A percentile compares a stretch with the other conserved stretches of the same genome.
These are phyloP conservation scores for Mungos mungo DNA, from an alignment of 2,113 vertebrate genomes.

Conservation along the genomic window DNA sequence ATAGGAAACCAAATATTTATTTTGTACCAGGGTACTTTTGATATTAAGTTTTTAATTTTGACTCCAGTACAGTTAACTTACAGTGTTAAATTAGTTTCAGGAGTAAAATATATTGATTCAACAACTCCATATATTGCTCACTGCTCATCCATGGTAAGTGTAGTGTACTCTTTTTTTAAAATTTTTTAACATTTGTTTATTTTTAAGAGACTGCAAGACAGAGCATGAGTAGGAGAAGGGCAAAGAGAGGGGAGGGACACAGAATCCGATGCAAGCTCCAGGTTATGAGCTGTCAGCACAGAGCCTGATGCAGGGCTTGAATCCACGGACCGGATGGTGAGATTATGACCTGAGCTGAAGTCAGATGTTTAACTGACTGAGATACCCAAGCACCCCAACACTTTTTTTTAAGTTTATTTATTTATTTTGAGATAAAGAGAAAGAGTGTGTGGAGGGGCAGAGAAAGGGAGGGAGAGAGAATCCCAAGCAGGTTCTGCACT, in stretches of 20 bases:
- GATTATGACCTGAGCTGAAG: neutral
- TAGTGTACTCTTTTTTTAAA: neutral
- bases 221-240: too few relatives aligned
- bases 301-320: neutral
- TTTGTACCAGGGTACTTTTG: neutral
- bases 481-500: too few relatives aligned
- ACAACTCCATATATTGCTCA: neutral
- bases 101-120: neutral
- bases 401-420: too few relatives aligned
- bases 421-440: too few relatives aligned
- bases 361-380: too few relatives aligned
- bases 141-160: neutral
- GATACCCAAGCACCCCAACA: too few relatives aligned
- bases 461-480: too few relatives aligned
- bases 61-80: neutral
- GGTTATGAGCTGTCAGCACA: too few relatives aligned
- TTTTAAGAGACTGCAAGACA: neutral
- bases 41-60: neutral
- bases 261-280: too few relatives aligned
- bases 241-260: too few relatives aligned
- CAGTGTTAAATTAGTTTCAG: neutral
- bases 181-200: too few relatives aligned
- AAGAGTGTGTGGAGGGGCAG: too few relatives aligned
- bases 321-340: neutral
- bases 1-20: neutral